Evolutionary conservation across 2,113 vertebrate genomes (phyloP).

Genomic region (Thalassoma bifasciatum): DNA sequence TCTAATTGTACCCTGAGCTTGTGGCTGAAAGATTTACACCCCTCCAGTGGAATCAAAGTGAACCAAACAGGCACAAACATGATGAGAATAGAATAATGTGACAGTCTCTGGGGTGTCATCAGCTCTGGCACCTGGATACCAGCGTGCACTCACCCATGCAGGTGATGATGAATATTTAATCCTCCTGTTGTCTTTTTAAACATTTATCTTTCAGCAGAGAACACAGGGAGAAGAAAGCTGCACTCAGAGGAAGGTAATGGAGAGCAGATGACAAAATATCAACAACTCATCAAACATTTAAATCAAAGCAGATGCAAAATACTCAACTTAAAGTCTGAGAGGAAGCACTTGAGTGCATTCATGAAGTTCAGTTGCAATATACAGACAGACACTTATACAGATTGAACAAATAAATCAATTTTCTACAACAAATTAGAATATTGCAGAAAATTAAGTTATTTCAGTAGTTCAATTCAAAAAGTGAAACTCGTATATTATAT

Average conservation of each 20-base stretch:
- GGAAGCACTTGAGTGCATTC: no score
- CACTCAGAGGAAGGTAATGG: not conserved
- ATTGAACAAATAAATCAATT: no score
- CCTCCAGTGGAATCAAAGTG: constrained; percentile 70
- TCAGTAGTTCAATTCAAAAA: not conserved
- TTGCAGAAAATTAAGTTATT: not conserved
- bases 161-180: constrained; percentile 64
- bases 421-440: not conserved
- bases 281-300: no score
- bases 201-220: constrained; percentile 19
- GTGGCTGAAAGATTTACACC: constrained; percentile 69
- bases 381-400: no score
- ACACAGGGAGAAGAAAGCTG: not conserved
- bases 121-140: constrained; percentile 30
- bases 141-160: not conserved
- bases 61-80: constrained; percentile 59
- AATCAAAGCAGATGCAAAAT: no score
- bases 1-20: constrained; percentile 22
- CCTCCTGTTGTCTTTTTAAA: constrained; percentile 48
- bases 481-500: not conserved
- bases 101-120: constrained; percentile 41
- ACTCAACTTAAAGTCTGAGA: no score
- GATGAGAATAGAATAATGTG: not conserved
- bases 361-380: no score
- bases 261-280: no score